These are phyloP conservation scores for Drosophila colorata DNA, from an alignment of 2,888 invertebrate species.

Conservation along the genomic window DNA sequence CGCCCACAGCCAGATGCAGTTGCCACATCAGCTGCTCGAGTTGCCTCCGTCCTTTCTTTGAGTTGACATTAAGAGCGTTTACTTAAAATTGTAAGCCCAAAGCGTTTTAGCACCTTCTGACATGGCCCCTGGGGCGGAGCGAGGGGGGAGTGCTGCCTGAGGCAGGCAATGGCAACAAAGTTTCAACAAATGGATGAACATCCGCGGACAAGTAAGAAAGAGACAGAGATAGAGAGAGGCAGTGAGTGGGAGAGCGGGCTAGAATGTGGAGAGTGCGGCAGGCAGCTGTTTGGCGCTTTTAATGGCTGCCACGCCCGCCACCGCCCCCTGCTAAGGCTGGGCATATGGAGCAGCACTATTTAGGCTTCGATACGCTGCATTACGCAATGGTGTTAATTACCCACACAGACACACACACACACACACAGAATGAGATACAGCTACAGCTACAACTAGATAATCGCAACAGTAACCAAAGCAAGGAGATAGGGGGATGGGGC, in stretches of 20 bases:
- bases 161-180: constrained; percentile 44
- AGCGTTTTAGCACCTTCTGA: constrained; percentile 60
- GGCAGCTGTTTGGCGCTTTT: constrained; percentile 47
- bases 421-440: constrained; percentile 23
- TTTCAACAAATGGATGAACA: constrained; percentile 39
- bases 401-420: constrained; percentile 54
- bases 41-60: background rate
- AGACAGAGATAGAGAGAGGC: constrained; percentile 1
- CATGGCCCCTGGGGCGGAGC: constrained; percentile 8
- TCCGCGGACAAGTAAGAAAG: constrained; percentile 14
- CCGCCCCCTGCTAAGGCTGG: constrained; percentile 45
- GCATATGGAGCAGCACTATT: constrained; percentile 81
- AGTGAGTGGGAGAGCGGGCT: constrained; percentile 7
- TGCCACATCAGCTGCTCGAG: constrained; percentile 34
- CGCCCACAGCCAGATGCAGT: constrained; percentile 9
- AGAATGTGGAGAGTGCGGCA: constrained; percentile 24
- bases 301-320: constrained; percentile 66
- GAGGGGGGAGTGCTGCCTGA: background rate
- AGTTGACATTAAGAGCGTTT: constrained; percentile 58
- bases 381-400: constrained; percentile 85
- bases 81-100: constrained; percentile 59
- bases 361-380: constrained; percentile 84
- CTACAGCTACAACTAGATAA: constrained; percentile 55
- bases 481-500: background rate
- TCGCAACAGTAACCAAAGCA: constrained; percentile 44